Conservation (phyloP, 2,797 vertebrate genomes). For the Hyperoplus lanceolatus region DNA sequence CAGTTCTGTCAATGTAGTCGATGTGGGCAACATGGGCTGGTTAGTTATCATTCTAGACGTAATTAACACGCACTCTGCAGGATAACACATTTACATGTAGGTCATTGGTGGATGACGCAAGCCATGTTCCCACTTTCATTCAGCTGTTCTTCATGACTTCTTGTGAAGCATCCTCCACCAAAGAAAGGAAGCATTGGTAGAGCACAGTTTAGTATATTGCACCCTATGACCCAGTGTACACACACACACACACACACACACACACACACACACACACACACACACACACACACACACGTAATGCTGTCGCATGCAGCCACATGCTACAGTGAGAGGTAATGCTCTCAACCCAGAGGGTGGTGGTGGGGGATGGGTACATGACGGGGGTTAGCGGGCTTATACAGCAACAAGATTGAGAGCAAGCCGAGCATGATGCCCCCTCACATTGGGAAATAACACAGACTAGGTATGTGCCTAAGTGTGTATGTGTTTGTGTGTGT, state of each 20-base stretch:
- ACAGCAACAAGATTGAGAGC: slow-evolving; percentile 52
- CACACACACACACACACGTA: slow-evolving; percentile 16
- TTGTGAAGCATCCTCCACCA: slow-evolving; percentile 2
- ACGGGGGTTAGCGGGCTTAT: slow-evolving; percentile 67
- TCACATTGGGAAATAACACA: slow-evolving; percentile 48
- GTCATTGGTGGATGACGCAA: slow-evolving; percentile 41
- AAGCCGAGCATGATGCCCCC: slow-evolving; percentile 38
- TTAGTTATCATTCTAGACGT: slow-evolving; percentile 36
- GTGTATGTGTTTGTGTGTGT: slow-evolving; percentile 2
- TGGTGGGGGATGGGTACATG: slow-evolving; percentile 62
- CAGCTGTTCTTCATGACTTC: slow-evolving; percentile 1
- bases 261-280: no score
- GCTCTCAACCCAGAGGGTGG: slow-evolving; percentile 56
- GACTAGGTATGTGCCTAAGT: neutral
- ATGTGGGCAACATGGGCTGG: neutral
- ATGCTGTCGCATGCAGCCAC: slow-evolving; percentile 65
- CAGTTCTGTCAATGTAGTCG: neutral
- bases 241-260: no score
- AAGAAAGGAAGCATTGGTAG: slow-evolving; percentile 15
- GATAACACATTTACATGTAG: slow-evolving; percentile 31
- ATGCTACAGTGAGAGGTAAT: slow-evolving; percentile 64
- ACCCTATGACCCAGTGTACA: slow-evolving; percentile 50
- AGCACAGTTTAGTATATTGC: slow-evolving; percentile 22
- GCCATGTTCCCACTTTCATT: neutral
- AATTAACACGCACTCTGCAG: slow-evolving; percentile 26